phyloP scores from a whole-genome alignment of 2,113 vertebrate genomes.

The Psettodes erumei region DNA sequence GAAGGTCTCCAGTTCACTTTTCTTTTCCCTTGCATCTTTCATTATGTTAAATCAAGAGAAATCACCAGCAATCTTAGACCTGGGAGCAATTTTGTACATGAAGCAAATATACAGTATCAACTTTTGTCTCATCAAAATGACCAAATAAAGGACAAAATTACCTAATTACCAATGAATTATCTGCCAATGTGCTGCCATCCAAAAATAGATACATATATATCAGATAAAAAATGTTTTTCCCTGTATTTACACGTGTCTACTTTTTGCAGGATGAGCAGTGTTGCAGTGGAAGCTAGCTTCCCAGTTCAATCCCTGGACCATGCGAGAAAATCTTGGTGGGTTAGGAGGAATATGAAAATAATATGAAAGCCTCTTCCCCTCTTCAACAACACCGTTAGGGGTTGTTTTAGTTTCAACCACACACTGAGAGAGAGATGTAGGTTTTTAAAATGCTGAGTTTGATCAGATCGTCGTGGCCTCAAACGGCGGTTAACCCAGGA shows the following conservation, averaged over 20 bases:
- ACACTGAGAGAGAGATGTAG: conserved; percentile 51
- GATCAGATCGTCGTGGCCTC: conserved; percentile 24
- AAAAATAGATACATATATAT: no score
- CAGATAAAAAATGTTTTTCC: conserved; percentile 8
- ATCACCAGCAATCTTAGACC: not conserved
- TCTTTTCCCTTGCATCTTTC: not conserved
- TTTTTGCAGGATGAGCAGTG: conserved; percentile 32
- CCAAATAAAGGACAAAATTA: not conserved
- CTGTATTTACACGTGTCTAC: conserved; percentile 27
- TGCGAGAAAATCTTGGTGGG: conserved; percentile 60
- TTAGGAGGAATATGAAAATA: conserved; percentile 53
- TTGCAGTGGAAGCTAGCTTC: conserved; percentile 44
- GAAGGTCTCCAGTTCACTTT: conserved; percentile 16
- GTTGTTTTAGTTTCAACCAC: conserved; percentile 48
- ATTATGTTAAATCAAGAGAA: not conserved
- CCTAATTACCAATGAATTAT: conserved; percentile 14
- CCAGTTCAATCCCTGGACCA: conserved; percentile 66
- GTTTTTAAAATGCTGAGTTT: conserved; percentile 53
- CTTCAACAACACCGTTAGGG: conserved; percentile 34
- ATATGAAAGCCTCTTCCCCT: conserved; percentile 52
- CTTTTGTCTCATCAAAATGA: not conserved
- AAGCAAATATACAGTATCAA: not conserved
- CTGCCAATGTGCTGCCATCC: not conserved
- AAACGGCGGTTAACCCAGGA: not conserved
- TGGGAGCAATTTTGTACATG: not conserved